phyloP scores from a whole-genome alignment of 2,888 invertebrate species.

The Muschampia plurimacula region DNA sequence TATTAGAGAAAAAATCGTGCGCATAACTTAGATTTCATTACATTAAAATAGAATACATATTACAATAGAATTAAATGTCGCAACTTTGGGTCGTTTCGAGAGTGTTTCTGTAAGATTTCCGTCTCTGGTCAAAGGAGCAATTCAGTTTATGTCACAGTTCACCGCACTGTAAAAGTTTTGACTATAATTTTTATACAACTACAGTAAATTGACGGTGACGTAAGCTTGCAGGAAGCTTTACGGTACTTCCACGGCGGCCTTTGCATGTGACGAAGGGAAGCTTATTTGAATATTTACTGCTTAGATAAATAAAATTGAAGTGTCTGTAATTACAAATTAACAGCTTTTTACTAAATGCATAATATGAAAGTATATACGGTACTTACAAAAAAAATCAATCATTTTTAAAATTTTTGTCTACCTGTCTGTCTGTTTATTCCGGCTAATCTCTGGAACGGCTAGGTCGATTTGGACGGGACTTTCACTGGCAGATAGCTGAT shows the following conservation, averaged over 20 bases:
- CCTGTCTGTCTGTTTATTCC: no score
- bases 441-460: no score
- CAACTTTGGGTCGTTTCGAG: conserved; percentile 2
- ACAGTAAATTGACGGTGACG: neutral
- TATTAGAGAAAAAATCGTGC: neutral
- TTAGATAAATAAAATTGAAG: no score
- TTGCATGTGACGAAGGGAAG: neutral
- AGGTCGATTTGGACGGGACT: no score
- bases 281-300: neutral
- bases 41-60: neutral
- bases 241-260: neutral
- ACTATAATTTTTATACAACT: conserved; percentile 6
- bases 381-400: no score
- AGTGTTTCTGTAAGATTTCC: conserved; percentile 6
- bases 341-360: no score
- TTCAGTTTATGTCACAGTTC: conserved; percentile 12
- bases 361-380: no score
- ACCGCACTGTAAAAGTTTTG: conserved; percentile 4
- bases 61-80: neutral
- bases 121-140: conserved; percentile 2
- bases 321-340: no score
- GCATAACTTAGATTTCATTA: neutral
- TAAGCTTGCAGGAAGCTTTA: neutral
- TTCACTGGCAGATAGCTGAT: no score
- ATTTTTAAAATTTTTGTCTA: no score